Conservation (phyloP, 2,888 invertebrate species). For the Marronus borbonicus region DNA sequence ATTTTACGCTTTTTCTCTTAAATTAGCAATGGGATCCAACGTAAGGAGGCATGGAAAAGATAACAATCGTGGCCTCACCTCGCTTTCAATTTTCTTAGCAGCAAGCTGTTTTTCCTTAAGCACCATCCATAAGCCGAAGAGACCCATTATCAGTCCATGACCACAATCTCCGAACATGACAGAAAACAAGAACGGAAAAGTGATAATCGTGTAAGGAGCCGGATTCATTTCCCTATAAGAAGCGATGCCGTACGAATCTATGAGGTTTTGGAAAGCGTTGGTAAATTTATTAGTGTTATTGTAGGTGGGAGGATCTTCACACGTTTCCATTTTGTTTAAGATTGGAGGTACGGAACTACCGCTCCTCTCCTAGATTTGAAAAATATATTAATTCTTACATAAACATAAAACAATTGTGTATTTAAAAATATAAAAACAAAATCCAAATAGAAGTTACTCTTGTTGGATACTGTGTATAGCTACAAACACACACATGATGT, state of each 20-base stretch:
- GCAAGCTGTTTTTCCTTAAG: constrained; percentile 92
- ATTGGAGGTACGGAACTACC: constrained; percentile 97
- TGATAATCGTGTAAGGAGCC: constrained; percentile 96
- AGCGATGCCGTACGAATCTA: constrained; percentile 97
- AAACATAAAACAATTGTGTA: not conserved
- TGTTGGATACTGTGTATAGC: too few relatives aligned
- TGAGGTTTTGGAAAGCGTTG: constrained; percentile 92
- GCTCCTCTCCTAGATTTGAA: constrained; percentile 83
- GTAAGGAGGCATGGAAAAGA: too few relatives aligned
- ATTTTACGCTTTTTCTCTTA: too few relatives aligned
- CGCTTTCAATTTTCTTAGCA: constrained; percentile 90
- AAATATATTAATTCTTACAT: not conserved
- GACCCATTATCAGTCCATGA: constrained; percentile 93
- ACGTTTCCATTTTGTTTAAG: constrained; percentile 93
- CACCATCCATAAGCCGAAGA: constrained; percentile 96
- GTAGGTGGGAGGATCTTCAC: constrained; percentile 94
- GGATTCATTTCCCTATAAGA: constrained; percentile 98
- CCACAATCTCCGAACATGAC: constrained; percentile 99
- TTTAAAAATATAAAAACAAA: not conserved
- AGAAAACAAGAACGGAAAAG: constrained; percentile 97
- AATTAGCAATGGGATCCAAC: too few relatives aligned
- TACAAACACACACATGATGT: too few relatives aligned
- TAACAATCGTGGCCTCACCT: constrained; percentile 71
- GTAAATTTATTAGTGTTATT: constrained; percentile 98
- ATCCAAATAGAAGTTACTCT: too few relatives aligned